Conservation (phyloP, 2,888 invertebrate genomes). For the Anticlea derivata region DNA sequence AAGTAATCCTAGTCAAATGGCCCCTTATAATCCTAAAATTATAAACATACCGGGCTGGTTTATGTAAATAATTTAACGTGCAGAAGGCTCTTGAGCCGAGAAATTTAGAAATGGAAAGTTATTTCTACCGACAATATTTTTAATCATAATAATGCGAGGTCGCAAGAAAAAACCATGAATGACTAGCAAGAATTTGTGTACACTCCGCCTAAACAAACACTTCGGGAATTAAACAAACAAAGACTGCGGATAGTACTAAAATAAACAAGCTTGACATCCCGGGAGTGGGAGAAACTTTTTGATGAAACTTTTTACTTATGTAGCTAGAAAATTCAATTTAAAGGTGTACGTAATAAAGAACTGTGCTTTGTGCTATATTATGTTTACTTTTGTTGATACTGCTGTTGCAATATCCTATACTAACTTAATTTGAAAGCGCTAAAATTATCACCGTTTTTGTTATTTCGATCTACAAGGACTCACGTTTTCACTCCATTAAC, state of each 20-base stretch:
- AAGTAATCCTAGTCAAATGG: too few species aligned
- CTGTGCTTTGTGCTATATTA: too few species aligned
- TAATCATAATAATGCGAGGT: conserved; percentile 36
- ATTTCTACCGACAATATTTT: conserved; percentile 36
- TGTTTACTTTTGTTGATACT: too few species aligned
- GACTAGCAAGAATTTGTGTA: conserved; percentile 65
- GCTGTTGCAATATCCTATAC: too few species aligned
- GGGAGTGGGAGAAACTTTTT: conserved; percentile 9
- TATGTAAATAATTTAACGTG: too few species aligned
- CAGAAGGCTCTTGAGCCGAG: conserved; percentile 15
- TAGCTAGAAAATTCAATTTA: neutral
- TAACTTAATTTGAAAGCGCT: too few species aligned
- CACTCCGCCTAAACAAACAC: conserved; percentile 54
- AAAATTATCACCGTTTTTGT: too few species aligned
- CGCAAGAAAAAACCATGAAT: conserved; percentile 45
- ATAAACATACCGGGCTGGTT: too few species aligned
- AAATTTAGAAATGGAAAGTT: conserved; percentile 48
- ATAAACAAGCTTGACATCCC: conserved; percentile 50
- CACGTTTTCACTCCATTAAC: too few species aligned
- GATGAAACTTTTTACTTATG: conserved; percentile 8
- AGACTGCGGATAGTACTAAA: conserved; percentile 51
- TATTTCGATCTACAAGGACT: too few species aligned
- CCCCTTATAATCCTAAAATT: too few species aligned
- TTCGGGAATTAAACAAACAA: conserved; percentile 69
- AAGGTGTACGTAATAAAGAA: too few species aligned